A percentile compares a stretch with the other conserved stretches of the same genome.
Evolutionary conservation across 2,797 vertebrate genomes (phyloP).

Genomic region (Hybognathus amarus): DNA sequence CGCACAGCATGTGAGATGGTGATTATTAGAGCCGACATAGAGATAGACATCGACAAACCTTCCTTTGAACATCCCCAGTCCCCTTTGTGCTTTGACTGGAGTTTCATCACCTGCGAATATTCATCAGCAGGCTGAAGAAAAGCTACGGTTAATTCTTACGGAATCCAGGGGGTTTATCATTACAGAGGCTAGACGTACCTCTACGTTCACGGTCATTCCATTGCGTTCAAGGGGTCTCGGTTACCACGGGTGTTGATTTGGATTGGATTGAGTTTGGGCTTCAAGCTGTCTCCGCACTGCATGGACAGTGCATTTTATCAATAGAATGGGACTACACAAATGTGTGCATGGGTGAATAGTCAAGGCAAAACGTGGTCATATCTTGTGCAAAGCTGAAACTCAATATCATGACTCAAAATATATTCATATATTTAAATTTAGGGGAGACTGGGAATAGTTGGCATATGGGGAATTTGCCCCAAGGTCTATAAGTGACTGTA

Average conservation of each 20-base stretch:
- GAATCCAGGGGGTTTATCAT: constrained; percentile 64
- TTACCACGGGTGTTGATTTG: constrained; percentile 34
- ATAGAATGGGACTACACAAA: not conserved
- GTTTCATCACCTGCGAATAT: constrained; percentile 84
- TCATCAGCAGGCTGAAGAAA: constrained; percentile 65
- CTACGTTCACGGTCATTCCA: constrained; percentile 22
- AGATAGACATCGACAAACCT: constrained; percentile 72
- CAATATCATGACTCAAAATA: not conserved
- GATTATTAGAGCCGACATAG: constrained; percentile 82
- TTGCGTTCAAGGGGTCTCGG: not conserved
- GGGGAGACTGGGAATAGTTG: not conserved
- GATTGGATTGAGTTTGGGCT: constrained; percentile 5
- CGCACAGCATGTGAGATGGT: constrained; percentile 81
- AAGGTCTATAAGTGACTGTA: not conserved
- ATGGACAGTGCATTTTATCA: constrained; percentile 12
- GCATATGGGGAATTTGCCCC: not conserved
- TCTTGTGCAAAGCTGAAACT: not conserved
- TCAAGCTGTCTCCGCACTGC: not conserved
- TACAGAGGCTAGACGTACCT: constrained; percentile 44
- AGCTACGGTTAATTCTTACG: constrained; percentile 60
- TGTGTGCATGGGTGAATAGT: not conserved
- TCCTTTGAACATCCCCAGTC: constrained; percentile 67
- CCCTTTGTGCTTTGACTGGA: constrained; percentile 71
- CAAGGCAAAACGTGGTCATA: not conserved
- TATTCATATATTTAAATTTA: not conserved